Evolutionary conservation across 2,113 vertebrate genomes (phyloP), one percentile per base, ranked within the genome.

Genomic region (Hippocampus abdominalis): DNA sequence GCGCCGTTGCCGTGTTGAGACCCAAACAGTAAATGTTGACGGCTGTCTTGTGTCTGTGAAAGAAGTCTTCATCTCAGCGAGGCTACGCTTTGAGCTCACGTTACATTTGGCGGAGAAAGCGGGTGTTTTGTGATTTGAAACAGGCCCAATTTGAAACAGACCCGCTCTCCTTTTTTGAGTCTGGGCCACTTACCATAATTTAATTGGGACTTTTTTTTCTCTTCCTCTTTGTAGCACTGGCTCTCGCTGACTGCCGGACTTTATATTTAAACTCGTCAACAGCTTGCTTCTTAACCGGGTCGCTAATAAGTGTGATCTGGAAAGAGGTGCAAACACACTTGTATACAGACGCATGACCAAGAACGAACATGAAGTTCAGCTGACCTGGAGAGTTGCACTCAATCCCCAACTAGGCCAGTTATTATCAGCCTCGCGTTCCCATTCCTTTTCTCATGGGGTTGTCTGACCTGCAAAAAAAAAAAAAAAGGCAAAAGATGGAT

Each of bases 181-280:
- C 80, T 72, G 73, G 71, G 82, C 77, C 82, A 81, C 81, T 88
- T 89, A 71, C 72, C 48, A 70, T 90, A 90, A 91, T 89, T 91
- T 68, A 88, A 91, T 83, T 89, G 81, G 88, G 87, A 60, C 15
- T 88, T 69, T n/a, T 68, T 71, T 64, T 61, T 83, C 78, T 79
- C 82, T 79, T 79, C 82, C 84, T 65, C 77, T 48, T 29, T 39
- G 66, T 40, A 54, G 42, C 21, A 6, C 8, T 48, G 42, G 8
- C 66, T 60, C 71, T 71, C 20, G 0, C 57, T 48, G 70, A 69
- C 71, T 73, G 73, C 83, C 66, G 27, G 68, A 76, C 59, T 79
- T 70, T 57, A 71, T 70, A 72, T 73, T 81, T 64, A 73, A 74
- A 64, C 75, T 64, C 63, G 70, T 72, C 40, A 64, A 75, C 64